Evolutionary conservation across 2,888 invertebrate genomes (phyloP).

Genomic region (Didymodactylos carnosus): DNA sequence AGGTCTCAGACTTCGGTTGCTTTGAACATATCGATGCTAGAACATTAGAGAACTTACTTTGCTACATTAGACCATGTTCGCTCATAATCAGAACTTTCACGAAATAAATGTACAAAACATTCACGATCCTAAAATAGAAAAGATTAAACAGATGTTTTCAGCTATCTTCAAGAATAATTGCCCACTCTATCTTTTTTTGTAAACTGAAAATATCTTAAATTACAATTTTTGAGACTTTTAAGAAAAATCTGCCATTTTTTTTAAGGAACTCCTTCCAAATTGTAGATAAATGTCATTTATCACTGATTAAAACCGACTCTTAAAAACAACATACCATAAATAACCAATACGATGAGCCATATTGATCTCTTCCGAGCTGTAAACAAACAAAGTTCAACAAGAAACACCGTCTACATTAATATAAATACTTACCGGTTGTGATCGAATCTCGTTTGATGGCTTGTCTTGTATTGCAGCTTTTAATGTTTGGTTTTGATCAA

Average conservation of each 20-base stretch:
- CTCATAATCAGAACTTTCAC: background rate
- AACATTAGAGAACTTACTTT: background rate
- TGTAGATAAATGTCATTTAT: no score
- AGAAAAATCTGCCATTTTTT: no score
- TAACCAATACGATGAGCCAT: slow-evolving; percentile 62
- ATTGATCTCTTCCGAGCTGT: slow-evolving; percentile 61
- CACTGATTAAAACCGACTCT: no score
- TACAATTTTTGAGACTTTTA: no score
- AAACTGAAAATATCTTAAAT: no score
- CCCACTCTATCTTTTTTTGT: no score
- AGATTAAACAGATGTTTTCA: no score
- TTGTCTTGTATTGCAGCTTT: background rate
- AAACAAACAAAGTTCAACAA: no score
- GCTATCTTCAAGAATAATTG: no score
- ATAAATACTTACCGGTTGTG: background rate
- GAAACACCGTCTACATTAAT: background rate
- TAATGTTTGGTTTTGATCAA: background rate
- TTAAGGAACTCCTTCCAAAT: no score
- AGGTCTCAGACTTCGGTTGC: no score
- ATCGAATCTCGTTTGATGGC: background rate
- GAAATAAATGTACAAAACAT: background rate
- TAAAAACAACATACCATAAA: slow-evolving; percentile 34
- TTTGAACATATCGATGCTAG: background rate
- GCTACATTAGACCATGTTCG: background rate
- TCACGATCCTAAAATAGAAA: background rate